These are phyloP conservation scores for Hipparchia sbordonii DNA, from an alignment of 2,888 invertebrate species.

Conservation along the genomic window DNA sequence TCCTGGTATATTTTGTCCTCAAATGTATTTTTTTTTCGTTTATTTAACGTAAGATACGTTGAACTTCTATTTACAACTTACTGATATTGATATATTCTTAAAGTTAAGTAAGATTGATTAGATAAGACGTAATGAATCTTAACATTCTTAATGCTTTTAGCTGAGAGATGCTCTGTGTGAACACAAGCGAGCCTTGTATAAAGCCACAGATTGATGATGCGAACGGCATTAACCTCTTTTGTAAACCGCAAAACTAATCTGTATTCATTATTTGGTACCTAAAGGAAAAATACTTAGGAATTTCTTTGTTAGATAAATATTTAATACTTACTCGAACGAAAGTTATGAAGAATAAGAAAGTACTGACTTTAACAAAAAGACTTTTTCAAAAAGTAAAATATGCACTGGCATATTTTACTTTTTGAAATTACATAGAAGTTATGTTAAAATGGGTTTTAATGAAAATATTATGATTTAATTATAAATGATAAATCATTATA, in stretches of 20 bases:
- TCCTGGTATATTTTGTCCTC: background rate
- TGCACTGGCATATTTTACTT: too few relatives aligned
- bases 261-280: constrained; percentile 5
- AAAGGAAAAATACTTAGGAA: background rate
- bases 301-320: background rate
- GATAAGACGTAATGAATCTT: background rate
- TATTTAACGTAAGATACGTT: too few relatives aligned
- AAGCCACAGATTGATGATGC: constrained; percentile 15
- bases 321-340: background rate
- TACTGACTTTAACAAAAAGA: too few relatives aligned
- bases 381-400: too few relatives aligned
- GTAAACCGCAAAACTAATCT: constrained; percentile 8
- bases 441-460: too few relatives aligned
- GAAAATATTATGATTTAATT: too few relatives aligned
- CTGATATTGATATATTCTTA: background rate
- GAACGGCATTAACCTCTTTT: constrained; percentile 11
- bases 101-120: constrained; percentile 19
- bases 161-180: background rate
- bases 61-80: background rate
- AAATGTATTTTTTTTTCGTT: too few relatives aligned
- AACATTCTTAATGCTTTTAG: constrained; percentile 9
- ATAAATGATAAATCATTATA: too few relatives aligned
- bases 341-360: too few relatives aligned
- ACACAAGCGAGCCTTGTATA: constrained; percentile 4
- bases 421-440: too few relatives aligned